Evolutionary conservation across 2,797 vertebrate genomes (phyloP).

Genomic region (Thaleichthys pacificus): DNA sequence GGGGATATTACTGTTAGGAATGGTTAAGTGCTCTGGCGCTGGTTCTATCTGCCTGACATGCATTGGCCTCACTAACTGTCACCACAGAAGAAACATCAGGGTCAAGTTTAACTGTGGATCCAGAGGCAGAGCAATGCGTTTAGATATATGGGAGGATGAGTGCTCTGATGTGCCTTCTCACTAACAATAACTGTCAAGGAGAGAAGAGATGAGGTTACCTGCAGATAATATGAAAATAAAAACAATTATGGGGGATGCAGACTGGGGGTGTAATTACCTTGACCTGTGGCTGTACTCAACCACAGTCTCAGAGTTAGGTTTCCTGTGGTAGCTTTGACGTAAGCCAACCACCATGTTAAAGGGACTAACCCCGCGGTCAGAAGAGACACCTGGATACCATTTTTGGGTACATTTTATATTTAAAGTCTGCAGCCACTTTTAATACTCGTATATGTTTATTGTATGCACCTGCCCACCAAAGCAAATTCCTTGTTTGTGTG

Average conservation of each 20-base stretch:
- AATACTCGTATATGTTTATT: not conserved
- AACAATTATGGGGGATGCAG: constrained; percentile 24
- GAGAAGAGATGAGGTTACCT: constrained; percentile 42
- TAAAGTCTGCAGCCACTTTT: no score
- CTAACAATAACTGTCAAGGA: constrained; percentile 55
- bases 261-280: constrained; percentile 15
- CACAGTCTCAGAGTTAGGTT: constrained; percentile 1
- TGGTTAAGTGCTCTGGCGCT: constrained; percentile 16
- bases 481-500: no score
- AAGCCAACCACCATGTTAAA: not conserved
- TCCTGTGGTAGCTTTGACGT: constrained; percentile 1
- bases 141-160: constrained; percentile 45
- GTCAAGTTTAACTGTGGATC: constrained; percentile 42
- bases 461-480: no score
- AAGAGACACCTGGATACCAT: not conserved
- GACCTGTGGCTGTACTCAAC: constrained; percentile 8
- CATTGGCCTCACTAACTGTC: not conserved
- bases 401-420: no score
- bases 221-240: constrained; percentile 23
- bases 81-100: no score
- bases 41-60: constrained; percentile 26
- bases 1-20: not conserved
- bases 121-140: constrained; percentile 16
- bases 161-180: constrained; percentile 19
- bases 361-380: no score